Percentiles rank a stretch among this genome's conserved stretches.
These are phyloP conservation scores for Ceratoteleas bidentatus DNA, from an alignment of 1,140 invertebrate genomes.

Conservation along the genomic window DNA sequence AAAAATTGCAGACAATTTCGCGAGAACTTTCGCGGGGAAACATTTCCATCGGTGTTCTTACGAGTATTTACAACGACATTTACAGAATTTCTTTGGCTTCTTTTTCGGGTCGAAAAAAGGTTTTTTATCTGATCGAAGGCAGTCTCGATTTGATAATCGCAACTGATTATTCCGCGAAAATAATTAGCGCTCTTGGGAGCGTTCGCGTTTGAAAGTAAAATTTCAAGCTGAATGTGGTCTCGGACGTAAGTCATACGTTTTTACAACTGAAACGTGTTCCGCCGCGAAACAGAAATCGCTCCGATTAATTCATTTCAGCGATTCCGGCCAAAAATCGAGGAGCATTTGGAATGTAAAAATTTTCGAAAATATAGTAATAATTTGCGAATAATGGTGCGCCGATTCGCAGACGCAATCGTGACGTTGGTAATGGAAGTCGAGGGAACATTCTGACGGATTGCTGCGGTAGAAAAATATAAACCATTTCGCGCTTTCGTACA, in stretches of 20 bases:
- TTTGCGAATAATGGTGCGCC: background rate
- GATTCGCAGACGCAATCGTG: too few species aligned
- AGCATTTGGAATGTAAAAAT: too few species aligned
- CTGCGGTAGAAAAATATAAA: conserved; percentile 41
- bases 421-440: conserved; percentile 50
- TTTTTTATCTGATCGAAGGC: too few species aligned
- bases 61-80: conserved; percentile 19
- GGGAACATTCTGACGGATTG: conserved; percentile 12
- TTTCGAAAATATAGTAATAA: background rate
- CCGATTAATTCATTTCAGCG: too few species aligned
- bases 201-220: conserved; percentile 11
- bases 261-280: conserved; percentile 12
- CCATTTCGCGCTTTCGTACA: too few species aligned
- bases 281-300: background rate
- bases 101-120: conserved; percentile 1
- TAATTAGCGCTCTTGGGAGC: background rate
- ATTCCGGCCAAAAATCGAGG: too few species aligned
- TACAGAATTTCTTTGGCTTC: conserved; percentile 25
- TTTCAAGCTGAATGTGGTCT: conserved; percentile 4
- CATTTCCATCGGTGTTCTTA: background rate
- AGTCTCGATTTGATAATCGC: conserved; percentile 1
- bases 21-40: background rate
- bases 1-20: background rate
- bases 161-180: conserved; percentile 10
- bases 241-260: conserved; percentile 7